Conservation (phyloP, 1,140 invertebrate species). For the Physella acuta region DNA sequence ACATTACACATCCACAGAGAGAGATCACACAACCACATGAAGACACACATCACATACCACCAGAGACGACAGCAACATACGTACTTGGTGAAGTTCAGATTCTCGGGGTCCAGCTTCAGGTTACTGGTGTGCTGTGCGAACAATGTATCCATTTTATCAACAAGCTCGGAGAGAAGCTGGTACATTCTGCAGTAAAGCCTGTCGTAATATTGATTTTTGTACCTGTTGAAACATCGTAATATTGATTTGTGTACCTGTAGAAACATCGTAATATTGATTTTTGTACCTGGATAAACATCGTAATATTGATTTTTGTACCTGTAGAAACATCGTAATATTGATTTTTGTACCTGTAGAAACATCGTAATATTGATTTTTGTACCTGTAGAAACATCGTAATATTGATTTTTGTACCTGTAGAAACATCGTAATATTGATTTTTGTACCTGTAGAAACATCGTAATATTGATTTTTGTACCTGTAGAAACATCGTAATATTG, state of each 20-base stretch:
- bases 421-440: no score
- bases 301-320: not conserved
- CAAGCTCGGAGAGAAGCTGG: not conserved
- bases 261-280: not conserved
- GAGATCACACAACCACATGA: no score
- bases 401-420: no score
- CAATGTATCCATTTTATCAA: not conserved
- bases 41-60: no score
- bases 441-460: no score
- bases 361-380: not conserved
- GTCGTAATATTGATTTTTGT: conserved; percentile 1
- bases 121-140: not conserved
- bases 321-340: not conserved
- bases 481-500: no score
- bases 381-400: not conserved
- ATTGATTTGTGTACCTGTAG: not conserved
- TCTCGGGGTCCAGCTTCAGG: not conserved
- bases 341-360: not conserved
- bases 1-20: no score
- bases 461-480: no score
- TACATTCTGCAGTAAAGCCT: conserved; percentile 5
- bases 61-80: not conserved
- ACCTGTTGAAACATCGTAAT: not conserved
- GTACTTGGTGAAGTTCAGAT: not conserved
- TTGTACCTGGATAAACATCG: not conserved